Base-by-base conservation (phyloP, 23 tunicate species). In the Ciona savignyi region DNA sequence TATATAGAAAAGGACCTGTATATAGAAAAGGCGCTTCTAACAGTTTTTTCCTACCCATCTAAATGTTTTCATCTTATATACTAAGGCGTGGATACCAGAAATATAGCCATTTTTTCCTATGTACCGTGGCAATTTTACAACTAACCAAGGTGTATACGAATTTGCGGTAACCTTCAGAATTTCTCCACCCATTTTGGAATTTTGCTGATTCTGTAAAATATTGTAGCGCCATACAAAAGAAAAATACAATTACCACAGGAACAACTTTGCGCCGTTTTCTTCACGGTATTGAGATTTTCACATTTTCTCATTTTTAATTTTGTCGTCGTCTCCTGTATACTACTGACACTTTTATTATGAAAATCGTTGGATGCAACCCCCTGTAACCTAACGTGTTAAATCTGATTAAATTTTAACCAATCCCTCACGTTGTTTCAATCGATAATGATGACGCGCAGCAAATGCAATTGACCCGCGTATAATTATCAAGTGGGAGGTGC, bases 231-330 rank as follows among this genome's bases (percentile, higher is more conserved):
- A 15, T 42, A 6, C 15, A 9, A 42, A 42, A 42, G 56, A 42
- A 42, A n/a, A 42, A 42, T 42, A 42, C 56, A 42, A 42, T 42
- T 42, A 42, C 56, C 56, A 42, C 56, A 42, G 56, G 56, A 42
- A 42, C 56, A 42, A 42, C 15, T 9, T 42, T 42, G 9, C 56
- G 56, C 56, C 9, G 15, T 42, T 42, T 15, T 42, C 56, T 42
- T 42, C 56, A 42, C 15, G 9, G 56, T 42, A 6, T 42, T 42
- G 56, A n/a, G n/a, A n/a, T n/a, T n/a, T n/a, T n/a, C n/a, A n/a
- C n/a, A n/a, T n/a, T n/a, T n/a, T n/a, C n/a, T n/a, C n/a, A n/a
- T n/a, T n/a, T n/a, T n/a, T n/a, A n/a, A n/a, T n/a, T n/a, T n/a
- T n/a, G n/a, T n/a, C n/a, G n/a, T n/a, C n/a, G n/a, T n/a, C n/a